Conservation (phyloP, 2,888 invertebrate genomes). For the Drosophila neonasuta region DNA sequence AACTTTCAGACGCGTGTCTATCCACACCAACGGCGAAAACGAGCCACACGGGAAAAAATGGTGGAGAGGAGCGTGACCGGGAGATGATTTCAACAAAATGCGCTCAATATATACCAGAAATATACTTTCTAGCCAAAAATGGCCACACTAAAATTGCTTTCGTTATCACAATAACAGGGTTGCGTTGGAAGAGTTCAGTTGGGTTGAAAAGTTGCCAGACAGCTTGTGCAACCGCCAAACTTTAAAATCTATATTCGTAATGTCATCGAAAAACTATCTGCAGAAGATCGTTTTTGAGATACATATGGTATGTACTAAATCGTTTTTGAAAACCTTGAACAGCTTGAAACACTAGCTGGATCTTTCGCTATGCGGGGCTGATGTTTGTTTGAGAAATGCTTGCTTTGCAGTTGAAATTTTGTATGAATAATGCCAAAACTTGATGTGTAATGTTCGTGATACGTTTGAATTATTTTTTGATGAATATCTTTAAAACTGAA, state of each 20-base stretch:
- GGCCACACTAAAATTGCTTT: not conserved
- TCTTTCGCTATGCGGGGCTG: slow-evolving; percentile 28
- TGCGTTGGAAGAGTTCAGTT: not conserved
- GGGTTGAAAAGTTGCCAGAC: no score
- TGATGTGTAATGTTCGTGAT: slow-evolving; percentile 55
- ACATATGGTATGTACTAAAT: not conserved
- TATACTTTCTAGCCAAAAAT: not conserved
- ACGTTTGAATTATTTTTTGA: slow-evolving; percentile 30
- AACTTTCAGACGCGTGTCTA: slow-evolving; percentile 72
- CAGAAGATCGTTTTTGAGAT: not conserved
- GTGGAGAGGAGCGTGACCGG: slow-evolving; percentile 48
- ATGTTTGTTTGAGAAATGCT: slow-evolving; percentile 55
- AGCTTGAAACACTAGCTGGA: slow-evolving; percentile 27
- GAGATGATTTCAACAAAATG: not conserved
- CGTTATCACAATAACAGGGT: not conserved
- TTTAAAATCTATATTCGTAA: not conserved
- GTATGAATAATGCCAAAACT: slow-evolving; percentile 64
- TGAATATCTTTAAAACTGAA: slow-evolving; percentile 45
- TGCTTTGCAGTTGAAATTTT: slow-evolving; percentile 69
- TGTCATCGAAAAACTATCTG: not conserved
- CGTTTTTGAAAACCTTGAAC: slow-evolving; percentile 18
- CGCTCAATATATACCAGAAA: not conserved
- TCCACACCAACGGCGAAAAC: slow-evolving; percentile 67
- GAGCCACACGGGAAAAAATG: slow-evolving; percentile 65
- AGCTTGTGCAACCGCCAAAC: not conserved